Conservation (phyloP, 2,888 invertebrate species). For the Scaptomyza reducta region DNA sequence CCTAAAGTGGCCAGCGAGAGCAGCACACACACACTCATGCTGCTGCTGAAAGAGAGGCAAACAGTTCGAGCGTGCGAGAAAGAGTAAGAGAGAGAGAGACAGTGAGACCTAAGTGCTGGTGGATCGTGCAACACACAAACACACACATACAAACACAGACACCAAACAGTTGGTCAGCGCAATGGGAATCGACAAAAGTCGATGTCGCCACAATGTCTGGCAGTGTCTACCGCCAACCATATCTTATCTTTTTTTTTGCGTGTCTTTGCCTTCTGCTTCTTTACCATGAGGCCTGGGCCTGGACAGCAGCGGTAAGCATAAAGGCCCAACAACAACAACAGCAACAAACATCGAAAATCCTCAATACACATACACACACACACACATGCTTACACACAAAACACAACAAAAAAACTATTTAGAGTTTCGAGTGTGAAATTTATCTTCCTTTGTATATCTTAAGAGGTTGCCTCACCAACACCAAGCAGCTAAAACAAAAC, state of each 20-base stretch:
- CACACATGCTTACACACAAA: slow-evolving; percentile 15
- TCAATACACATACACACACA: slow-evolving; percentile 19
- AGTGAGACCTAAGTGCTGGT: slow-evolving; percentile 6
- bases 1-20: slow-evolving; percentile 59
- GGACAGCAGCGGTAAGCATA: slow-evolving; percentile 60
- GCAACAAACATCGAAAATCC: slow-evolving; percentile 23
- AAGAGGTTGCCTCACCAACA: slow-evolving; percentile 76
- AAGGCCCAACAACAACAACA: slow-evolving; percentile 45
- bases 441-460: slow-evolving; percentile 81
- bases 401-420: slow-evolving; percentile 10
- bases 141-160: not conserved
- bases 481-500: slow-evolving; percentile 63
- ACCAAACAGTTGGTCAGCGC: slow-evolving; percentile 37
- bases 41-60: slow-evolving; percentile 13
- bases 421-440: slow-evolving; percentile 70
- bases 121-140: slow-evolving; percentile 36
- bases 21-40: not conserved
- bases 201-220: slow-evolving; percentile 83
- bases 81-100: slow-evolving; percentile 10
- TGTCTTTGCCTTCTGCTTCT: slow-evolving; percentile 35
- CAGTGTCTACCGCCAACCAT: slow-evolving; percentile 76
- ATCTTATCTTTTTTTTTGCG: slow-evolving; percentile 80
- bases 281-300: slow-evolving; percentile 21
- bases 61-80: slow-evolving; percentile 8
- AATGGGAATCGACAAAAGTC: slow-evolving; percentile 57